Base-by-base conservation (phyloP, 2,797 vertebrate species). In the Antennarius maculatus region DNA sequence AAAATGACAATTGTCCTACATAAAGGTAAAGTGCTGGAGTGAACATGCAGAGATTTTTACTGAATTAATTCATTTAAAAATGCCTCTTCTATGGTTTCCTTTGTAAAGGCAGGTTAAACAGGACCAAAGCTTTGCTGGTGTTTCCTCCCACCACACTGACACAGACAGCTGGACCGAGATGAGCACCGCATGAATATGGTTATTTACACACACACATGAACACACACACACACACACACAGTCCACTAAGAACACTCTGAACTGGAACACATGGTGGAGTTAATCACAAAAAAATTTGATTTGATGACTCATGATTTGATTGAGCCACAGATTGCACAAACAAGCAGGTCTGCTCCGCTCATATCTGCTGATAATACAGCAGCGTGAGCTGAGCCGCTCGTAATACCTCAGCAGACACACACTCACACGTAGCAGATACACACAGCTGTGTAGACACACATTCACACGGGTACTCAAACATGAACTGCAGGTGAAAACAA, bases 261-360 rank as follows among this genome's bases (percentile, higher is more conserved):
- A 79, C 72, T 43, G 47, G 47, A 80, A 71, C 76, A 81, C 72
- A 85, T 62, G 80, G 80, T 73, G 11, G 28, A 71, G 69, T 69
- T 86, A 87, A 90, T 91, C 86, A 88, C 83, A 75, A 59, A 52
- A 23, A 80, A 71, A 76, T 82, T 81, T 76, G 74, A 86, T 82
- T 75, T 56, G 76, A 82, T 58, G 76, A 82, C 86, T 72, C 71
- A 39, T 39, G 37, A 39, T 39, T 39, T 39, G 37, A 7, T 63
- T 68, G 49, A 76, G 76, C 70, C 73, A 60, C 81, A 81, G 71
- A 70, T 57, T 89, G 80, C 66, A 69, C 74, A 89, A 89, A 89
- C 76, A 89, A 59, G 71, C 75, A 79, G 77, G 73, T 71, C 71
- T 66, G 61, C 68, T 76, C 51, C 41, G 52, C 83, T 86, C 72